A percentile compares a stretch with the other conserved stretches of the same genome.
phyloP scores from a whole-genome alignment of 2,113 vertebrate genomes.

The Rhineura floridana region DNA sequence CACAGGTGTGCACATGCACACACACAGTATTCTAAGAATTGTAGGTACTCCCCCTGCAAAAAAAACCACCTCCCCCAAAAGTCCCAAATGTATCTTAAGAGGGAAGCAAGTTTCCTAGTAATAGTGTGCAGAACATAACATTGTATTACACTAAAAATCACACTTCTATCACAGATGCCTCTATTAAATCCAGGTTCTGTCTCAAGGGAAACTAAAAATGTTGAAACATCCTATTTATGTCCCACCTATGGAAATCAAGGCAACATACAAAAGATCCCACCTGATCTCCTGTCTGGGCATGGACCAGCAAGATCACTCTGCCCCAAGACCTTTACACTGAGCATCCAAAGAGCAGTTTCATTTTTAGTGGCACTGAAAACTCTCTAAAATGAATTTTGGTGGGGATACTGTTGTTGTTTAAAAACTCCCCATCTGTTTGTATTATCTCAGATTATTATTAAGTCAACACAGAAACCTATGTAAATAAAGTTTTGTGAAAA shows the following conservation, averaged over 20 bases:
- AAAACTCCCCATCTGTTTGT: not conserved
- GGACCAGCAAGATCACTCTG: no score
- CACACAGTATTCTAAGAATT: no score
- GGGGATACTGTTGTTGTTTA: not conserved
- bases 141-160: not conserved
- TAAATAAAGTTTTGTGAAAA: not conserved
- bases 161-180: not conserved
- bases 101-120: not conserved
- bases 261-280: not conserved
- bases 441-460: not conserved
- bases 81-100: not conserved
- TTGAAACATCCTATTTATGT: not conserved
- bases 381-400: not conserved
- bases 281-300: no score
- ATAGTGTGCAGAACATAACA: not conserved
- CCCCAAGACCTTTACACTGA: not conserved
- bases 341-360: not conserved
- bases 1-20: no score
- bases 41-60: not conserved
- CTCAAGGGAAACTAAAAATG: not conserved
- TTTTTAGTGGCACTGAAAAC: not conserved
- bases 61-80: no score
- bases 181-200: not conserved
- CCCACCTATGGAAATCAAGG: not conserved
- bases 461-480: not conserved